Percentiles rank a stretch among this genome's conserved stretches.
Evolutionary conservation across 2,113 vertebrate genomes (phyloP).

Genomic region (Protomyctophum bolini): DNA sequence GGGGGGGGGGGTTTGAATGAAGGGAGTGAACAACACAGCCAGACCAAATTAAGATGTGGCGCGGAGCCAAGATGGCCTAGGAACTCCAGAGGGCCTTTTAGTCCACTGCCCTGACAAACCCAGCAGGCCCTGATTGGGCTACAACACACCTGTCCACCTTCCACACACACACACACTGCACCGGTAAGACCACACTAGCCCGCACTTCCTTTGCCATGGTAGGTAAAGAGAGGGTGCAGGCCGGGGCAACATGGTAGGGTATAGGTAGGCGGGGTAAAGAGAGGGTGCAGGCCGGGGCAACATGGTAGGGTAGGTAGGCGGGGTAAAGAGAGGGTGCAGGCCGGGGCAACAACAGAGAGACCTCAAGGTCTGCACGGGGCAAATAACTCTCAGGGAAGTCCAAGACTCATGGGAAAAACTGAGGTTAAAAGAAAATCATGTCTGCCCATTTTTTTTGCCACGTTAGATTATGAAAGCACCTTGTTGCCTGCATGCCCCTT

Average conservation of each 20-base stretch:
- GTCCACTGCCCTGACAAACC: conserved; percentile 9
- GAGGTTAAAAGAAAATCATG: conserved; percentile 12
- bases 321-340: conserved; percentile 24
- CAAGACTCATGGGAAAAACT: conserved; percentile 25
- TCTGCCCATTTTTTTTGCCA: conserved; percentile 17
- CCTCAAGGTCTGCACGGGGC: conserved; percentile 17
- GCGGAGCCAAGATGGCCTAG: conserved; percentile 75
- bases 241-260: conserved; percentile 4
- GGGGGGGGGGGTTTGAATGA: conserved; percentile 3
- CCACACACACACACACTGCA: conserved; percentile 56
- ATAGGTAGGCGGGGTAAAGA: conserved; percentile 15
- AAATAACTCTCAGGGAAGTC: conserved; percentile 9
- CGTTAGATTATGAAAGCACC: conserved; percentile 64
- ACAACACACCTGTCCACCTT: conserved; percentile 22
- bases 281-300: conserved; percentile 23
- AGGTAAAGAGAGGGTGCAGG: conserved; percentile 14
- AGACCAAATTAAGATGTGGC: conserved; percentile 86
- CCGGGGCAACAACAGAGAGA: conserved; percentile 13
- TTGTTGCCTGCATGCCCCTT: conserved; percentile 41
- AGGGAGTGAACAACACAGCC: conserved; percentile 69
- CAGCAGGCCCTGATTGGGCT: conserved; percentile 42
- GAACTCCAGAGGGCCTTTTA: too few species aligned
- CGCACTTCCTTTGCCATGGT: conserved; percentile 26
- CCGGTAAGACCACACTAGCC: conserved; percentile 65
- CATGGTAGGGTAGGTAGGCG: conserved; percentile 16